These are phyloP conservation scores for Listronotus oregonensis DNA, from an alignment of 1,140 invertebrate genomes.

Conservation along the genomic window DNA sequence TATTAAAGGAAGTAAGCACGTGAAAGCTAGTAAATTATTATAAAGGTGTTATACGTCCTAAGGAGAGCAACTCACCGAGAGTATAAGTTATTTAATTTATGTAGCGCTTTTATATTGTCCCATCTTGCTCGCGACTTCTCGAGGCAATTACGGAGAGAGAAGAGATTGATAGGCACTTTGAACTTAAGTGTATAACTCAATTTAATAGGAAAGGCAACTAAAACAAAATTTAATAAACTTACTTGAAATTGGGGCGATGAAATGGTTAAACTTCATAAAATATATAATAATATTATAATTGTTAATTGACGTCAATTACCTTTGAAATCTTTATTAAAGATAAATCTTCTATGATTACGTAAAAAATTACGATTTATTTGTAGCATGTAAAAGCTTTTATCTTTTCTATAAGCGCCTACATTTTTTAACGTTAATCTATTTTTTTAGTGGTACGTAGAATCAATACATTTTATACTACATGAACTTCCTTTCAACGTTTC, in stretches of 20 bases:
- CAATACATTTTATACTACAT: too few relatives aligned
- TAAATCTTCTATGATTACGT: too few relatives aligned
- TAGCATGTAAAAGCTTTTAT: too few relatives aligned
- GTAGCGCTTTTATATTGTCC: slow-evolving; percentile 20
- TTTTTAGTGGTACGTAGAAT: too few relatives aligned
- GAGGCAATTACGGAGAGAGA: slow-evolving; percentile 23
- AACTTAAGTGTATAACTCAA: slow-evolving; percentile 33
- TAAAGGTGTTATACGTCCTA: too few relatives aligned
- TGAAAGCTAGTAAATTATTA: too few relatives aligned
- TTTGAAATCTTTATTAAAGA: too few relatives aligned
- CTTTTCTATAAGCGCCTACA: too few relatives aligned
- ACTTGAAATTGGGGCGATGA: slow-evolving; percentile 1
- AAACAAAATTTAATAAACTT: slow-evolving; percentile 34
- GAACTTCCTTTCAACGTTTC: too few relatives aligned
- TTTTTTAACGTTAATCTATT: too few relatives aligned
- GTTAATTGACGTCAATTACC: slow-evolving; percentile 8
- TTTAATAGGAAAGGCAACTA: slow-evolving; percentile 33
- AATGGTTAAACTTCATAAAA: neutral
- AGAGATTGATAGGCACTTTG: slow-evolving; percentile 37
- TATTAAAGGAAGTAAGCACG: too few relatives aligned
- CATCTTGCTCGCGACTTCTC: slow-evolving; percentile 14
- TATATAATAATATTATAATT: slow-evolving; percentile 5
- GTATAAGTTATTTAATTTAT: slow-evolving; percentile 25
- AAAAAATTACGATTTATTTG: too few relatives aligned
- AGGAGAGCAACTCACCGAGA: neutral